Evolutionary conservation across 2,797 vertebrate genomes (phyloP), one percentile per base, ranked within the genome.

Genomic region (Paratrypauchen microcephalus): DNA sequence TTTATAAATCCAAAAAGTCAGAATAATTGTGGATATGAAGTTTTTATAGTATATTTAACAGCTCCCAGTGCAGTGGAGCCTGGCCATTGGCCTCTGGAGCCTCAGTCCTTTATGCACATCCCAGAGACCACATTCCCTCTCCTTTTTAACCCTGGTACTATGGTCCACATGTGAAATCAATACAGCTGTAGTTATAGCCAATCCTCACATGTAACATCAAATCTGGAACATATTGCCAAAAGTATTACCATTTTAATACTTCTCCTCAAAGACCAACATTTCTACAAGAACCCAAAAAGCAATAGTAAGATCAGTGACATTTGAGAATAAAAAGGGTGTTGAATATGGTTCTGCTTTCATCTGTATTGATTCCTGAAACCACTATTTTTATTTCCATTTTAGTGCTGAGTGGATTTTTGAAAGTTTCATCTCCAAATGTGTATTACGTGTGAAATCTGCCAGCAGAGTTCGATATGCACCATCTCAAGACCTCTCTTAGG

Each of bases 161-260:
- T 79, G 60, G 72, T 74, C 85, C 91, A 93, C 88, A 91, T 92
- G 88, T 93, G 92, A 92, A 93, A 93, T 92, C 87, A 87, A 93
- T 92, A 92, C 88, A 66, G 69, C 81, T 74, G 86, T 85, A 82
- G 90, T 93, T 92, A 92, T 90, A 75, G 83, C 77, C 82, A 82
- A 84, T 87, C 91, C 92, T 92, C 89, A 69, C 85, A 87, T 84
- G 87, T 74, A 75, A 88, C 80, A 87, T 93, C 87, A 93, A 92
- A 91, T 88, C 79, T 83, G 73, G 88, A 88, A 78, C 82, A 82
- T 79, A 83, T 87, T 92, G 88, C 87, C 89, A 88, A 87, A 92
- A 83, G 84, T 80, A 82, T 86, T 76, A 77, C 82, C 68, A 78
- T 84, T 83, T 76, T 79, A 78, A 75, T 76, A 72, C 68, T 78